These are phyloP conservation scores for Hapalemur alaotrensis DNA, from an alignment of 2,797 vertebrate genomes.

Conservation along the genomic window DNA sequence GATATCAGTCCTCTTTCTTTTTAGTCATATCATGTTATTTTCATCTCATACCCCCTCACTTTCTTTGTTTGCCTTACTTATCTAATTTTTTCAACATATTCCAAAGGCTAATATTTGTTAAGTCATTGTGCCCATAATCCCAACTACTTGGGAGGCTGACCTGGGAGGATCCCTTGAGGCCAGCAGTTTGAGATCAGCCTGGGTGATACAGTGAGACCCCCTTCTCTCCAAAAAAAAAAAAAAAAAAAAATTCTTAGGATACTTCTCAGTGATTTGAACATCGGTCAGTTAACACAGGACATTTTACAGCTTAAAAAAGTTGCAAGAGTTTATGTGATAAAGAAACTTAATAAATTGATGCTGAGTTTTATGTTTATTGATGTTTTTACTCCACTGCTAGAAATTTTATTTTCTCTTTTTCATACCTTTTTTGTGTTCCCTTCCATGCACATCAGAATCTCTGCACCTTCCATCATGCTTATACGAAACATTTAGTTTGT, in stretches of 20 bases:
- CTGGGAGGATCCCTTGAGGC: no score
- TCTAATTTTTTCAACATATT: not conserved
- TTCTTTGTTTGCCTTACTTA: not conserved
- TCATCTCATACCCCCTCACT: not conserved
- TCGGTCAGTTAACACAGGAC: not conserved
- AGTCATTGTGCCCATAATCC: not conserved
- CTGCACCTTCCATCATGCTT: not conserved
- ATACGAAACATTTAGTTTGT: not conserved
- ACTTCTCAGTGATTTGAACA: not conserved
- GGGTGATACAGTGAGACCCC: no score
- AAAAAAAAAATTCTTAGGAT: not conserved
- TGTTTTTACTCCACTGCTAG: not conserved
- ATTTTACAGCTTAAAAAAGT: not conserved
- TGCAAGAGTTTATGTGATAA: not conserved
- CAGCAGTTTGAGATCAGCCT: no score
- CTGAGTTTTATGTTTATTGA: not conserved
- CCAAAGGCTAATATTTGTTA: not conserved
- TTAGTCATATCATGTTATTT: not conserved
- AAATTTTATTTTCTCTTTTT: not conserved
- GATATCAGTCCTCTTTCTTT: not conserved
- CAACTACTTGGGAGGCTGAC: no score
- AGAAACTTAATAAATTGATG: not conserved
- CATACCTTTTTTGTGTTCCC: no score
- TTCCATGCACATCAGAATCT: not conserved
- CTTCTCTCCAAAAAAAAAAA: no score